These are phyloP conservation scores for Syrrhaptes paradoxus DNA, from an alignment of 2,113 vertebrate species.

Conservation along the genomic window DNA sequence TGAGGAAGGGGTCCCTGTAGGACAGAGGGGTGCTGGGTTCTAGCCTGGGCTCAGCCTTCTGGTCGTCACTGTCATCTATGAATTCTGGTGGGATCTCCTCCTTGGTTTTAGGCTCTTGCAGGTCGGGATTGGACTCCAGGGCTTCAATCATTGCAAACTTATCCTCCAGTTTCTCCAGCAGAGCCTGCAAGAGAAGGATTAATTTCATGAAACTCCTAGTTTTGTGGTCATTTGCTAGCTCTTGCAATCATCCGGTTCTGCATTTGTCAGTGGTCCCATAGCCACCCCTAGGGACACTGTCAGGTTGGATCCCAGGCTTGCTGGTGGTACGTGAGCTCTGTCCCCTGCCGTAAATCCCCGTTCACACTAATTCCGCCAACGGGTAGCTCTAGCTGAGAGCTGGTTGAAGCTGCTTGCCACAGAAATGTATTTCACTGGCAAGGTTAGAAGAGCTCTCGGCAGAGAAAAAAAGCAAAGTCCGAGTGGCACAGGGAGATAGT, in stretches of 20 bases:
- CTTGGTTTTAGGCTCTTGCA: neutral
- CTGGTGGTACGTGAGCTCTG: neutral
- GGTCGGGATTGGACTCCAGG: conserved; percentile 14
- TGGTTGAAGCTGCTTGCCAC: neutral
- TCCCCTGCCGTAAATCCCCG: neutral
- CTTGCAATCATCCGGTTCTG: neutral
- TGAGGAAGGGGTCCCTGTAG: conserved; percentile 67
- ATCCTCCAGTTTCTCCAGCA: conserved; percentile 76
- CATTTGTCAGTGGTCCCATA: neutral
- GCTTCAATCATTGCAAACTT: conserved; percentile 57
- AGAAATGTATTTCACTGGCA: neutral
- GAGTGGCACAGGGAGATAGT: neutral
- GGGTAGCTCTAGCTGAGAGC: neutral
- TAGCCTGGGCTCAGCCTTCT: conserved; percentile 26
- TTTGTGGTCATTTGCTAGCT: neutral
- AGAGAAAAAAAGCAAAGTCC: neutral
- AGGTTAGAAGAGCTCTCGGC: neutral
- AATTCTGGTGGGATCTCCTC: neutral
- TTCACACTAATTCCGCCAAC: neutral
- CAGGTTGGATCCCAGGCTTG: neutral
- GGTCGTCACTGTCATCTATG: neutral
- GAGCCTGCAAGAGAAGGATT: conserved; percentile 65
- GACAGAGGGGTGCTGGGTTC: conserved; percentile 33
- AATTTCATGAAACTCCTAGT: neutral
- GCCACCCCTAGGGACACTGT: neutral